phyloP scores from a whole-genome alignment of 2,888 invertebrate species.

The Euzetes globulus region DNA sequence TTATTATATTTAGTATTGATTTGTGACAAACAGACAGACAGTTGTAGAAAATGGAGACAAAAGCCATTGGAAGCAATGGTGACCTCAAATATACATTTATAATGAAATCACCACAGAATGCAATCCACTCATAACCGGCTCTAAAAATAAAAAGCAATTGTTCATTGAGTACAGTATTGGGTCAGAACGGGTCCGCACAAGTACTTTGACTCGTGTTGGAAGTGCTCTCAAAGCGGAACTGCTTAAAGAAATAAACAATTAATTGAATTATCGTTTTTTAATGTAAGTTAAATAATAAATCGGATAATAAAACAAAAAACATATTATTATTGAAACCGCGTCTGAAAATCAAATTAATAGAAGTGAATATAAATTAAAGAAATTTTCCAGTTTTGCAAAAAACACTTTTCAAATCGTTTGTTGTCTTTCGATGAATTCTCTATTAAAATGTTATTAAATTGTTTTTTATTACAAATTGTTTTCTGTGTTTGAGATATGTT shows the following conservation, averaged over 20 bases:
- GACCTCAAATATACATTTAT: neutral
- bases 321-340: too few species aligned
- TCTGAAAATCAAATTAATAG: too few species aligned
- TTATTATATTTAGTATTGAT: neutral
- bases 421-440: neutral
- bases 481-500: conserved; percentile 4
- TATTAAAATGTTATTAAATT: neutral
- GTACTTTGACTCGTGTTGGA: too few species aligned
- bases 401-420: too few species aligned
- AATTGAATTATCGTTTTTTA: too few species aligned
- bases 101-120: neutral
- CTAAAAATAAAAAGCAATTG: neutral
- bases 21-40: neutral
- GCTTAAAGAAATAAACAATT: too few species aligned
- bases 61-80: neutral
- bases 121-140: neutral
- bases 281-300: too few species aligned
- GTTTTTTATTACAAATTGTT: neutral
- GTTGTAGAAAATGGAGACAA: neutral
- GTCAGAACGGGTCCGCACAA: neutral
- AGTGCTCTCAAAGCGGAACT: too few species aligned
- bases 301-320: too few species aligned
- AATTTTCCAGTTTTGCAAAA: too few species aligned
- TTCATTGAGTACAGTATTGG: neutral
- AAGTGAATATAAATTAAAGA: too few species aligned